Evolutionary conservation across 2,797 vertebrate species (phyloP).

Genomic region (Urocyon cinereoargenteus): DNA sequence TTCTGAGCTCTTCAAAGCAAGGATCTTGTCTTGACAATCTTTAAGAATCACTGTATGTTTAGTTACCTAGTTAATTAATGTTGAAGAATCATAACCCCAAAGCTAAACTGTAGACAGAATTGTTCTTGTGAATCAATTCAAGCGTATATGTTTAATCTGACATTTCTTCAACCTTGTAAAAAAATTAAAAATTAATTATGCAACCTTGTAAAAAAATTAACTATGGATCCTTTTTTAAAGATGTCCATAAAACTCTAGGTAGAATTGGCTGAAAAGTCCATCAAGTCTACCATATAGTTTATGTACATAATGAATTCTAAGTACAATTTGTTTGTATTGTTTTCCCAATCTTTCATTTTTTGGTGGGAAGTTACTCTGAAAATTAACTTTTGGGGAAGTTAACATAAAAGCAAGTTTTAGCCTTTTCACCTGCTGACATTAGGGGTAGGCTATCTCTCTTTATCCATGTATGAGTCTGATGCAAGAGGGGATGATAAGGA

Average conservation of each 20-base stretch:
- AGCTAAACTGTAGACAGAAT: neutral
- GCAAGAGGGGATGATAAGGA: neutral
- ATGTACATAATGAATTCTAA: conserved; percentile 38
- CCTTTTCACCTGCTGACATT: neutral
- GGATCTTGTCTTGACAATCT: neutral
- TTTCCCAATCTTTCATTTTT: conserved; percentile 13
- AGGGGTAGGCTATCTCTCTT: neutral
- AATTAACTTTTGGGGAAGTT: conserved; percentile 10
- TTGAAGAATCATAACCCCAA: conserved; percentile 11
- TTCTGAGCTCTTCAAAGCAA: conserved; percentile 4
- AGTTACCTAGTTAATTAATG: neutral
- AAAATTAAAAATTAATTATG: neutral
- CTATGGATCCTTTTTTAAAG: neutral
- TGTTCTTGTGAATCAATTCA: conserved; percentile 16
- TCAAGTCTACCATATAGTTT: conserved; percentile 10
- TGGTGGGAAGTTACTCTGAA: neutral
- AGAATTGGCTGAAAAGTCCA: neutral
- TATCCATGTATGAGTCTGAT: neutral
- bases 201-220: neutral
- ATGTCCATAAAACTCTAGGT: neutral
- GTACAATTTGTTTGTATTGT: neutral
- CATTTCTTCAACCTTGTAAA: conserved; percentile 29
- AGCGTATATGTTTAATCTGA: neutral
- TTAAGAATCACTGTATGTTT: neutral
- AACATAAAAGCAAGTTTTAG: neutral